Evolutionary conservation across 2,888 invertebrate species (phyloP), one percentile per base, ranked within the genome.

Genomic region (Ctenicera cuprea): DNA sequence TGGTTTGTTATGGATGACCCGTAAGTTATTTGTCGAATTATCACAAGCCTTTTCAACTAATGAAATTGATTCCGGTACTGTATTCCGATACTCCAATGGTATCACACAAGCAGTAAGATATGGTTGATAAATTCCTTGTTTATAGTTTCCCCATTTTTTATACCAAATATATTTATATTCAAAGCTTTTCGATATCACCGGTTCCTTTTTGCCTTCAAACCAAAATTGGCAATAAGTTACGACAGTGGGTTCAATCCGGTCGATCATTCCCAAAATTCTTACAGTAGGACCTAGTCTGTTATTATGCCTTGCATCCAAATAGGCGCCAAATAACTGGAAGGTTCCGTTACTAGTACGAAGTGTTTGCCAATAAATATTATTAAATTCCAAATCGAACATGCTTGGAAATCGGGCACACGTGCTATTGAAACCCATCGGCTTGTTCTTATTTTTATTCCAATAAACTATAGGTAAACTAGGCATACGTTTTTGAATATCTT

Each of bases 141-240:
- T 94, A 88, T 96, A 96, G 87, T 97, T 97, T 73, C 97, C 97
- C 97, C 97, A 97, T 87, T 96, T 96, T 81, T 93, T 93, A 86
- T 95, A 95, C 97, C 97, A 97, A 80, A 97, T 95, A 86, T 97
- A 97, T 86, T 96, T 96, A 88, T 97, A 97, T 87, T 96, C 96
- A 80, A 95, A 92, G 18, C 93, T 94, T 84, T 94, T 93, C 14
- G 94, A 92, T 26, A 95, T 91, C 30, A 93, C 93, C 0, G 96
- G 95, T 81, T 94, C 94, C 78, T 92, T 93, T 80, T 93, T 93
- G 38, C 93, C 93, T 80, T 95, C 94, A 88, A 94, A 97, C 97
- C 96, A 97, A 80, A 97, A 91, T 86, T 95, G 97, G 86, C 96
- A 97, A 87, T 92, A 94, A 7, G 95, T 96, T 80, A 91, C 91